Evolutionary conservation across 2,113 vertebrate species (phyloP).

Genomic region (Ranitomeya variabilis): DNA sequence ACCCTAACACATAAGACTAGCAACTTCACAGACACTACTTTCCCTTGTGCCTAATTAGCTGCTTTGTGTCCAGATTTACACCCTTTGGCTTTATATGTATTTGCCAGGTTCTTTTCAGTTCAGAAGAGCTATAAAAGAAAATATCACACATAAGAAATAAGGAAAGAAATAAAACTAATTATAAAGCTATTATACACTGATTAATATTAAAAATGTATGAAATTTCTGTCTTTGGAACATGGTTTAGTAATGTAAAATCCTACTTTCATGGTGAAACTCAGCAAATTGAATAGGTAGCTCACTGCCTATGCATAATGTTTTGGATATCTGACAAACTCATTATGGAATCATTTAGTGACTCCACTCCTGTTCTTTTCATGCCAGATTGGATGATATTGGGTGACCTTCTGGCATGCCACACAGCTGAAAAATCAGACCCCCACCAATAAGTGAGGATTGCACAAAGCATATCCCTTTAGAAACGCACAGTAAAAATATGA

Average conservation of each 20-base stretch:
- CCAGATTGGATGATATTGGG: constrained; percentile 48
- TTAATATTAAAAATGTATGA: not conserved
- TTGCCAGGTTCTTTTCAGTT: not conserved
- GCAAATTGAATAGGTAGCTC: not conserved
- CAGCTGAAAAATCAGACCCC: constrained; percentile 24
- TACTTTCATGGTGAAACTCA: not conserved
- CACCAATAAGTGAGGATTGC: not conserved
- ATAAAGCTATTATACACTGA: not conserved
- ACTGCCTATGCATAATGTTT: not conserved
- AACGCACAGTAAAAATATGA: not conserved
- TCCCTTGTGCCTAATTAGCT: constrained; percentile 11
- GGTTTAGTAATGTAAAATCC: not conserved
- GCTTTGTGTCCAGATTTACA: constrained; percentile 3
- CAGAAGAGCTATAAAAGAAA: not conserved
- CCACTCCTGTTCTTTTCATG: constrained; percentile 28
- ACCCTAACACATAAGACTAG: not conserved
- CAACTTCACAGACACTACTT: not conserved
- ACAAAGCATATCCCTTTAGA: not conserved
- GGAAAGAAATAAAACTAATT: not conserved
- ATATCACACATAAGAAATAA: not conserved
- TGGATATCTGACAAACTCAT: constrained; percentile 33
- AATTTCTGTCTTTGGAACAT: not conserved
- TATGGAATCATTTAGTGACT: constrained; percentile 41
- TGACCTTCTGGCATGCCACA: constrained; percentile 39
- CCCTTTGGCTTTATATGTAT: not conserved